phyloP scores from a whole-genome alignment of 2,113 vertebrate species.

The Cynocephalus volans region DNA sequence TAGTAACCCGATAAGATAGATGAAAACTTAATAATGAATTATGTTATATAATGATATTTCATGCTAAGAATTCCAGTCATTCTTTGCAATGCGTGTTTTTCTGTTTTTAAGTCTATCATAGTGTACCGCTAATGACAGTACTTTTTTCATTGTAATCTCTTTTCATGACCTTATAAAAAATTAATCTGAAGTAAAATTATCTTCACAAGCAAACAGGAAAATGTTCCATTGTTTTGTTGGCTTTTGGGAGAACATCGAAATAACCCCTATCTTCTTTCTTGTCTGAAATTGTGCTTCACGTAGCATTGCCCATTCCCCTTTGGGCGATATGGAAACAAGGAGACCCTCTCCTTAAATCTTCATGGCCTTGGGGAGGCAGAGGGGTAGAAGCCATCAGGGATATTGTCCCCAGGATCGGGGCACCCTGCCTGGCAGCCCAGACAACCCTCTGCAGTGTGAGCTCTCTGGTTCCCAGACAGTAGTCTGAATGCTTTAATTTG shows the following conservation, averaged over 20 bases:
- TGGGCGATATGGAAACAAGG: neutral
- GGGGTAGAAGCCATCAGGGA: too few species aligned
- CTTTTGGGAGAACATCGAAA: neutral
- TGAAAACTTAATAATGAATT: constrained; percentile 92
- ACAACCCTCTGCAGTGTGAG: neutral
- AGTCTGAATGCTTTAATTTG: neutral
- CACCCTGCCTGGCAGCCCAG: neutral
- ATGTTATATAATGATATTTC: constrained; percentile 90
- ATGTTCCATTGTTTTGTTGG: neutral
- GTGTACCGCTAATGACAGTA: constrained; percentile 63
- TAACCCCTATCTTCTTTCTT: neutral
- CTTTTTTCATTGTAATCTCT: constrained; percentile 82
- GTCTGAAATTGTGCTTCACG: neutral
- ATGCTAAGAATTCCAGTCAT: constrained; percentile 86
- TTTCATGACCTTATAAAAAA: constrained; percentile 56
- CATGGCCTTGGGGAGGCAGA: neutral
- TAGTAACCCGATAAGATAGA: constrained; percentile 96
- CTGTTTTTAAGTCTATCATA: constrained; percentile 84
- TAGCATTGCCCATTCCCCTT: neutral
- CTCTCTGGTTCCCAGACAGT: neutral
- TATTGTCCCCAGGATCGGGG: neutral
- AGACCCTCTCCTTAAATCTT: neutral
- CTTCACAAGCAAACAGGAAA: neutral
- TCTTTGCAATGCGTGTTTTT: constrained; percentile 84
- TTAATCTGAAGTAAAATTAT: constrained; percentile 48